A percentile compares a stretch with the other conserved stretches of the same genome.
Conservation (phyloP, 2,113 vertebrate genomes). For the Tragelaphus buxtoni region DNA sequence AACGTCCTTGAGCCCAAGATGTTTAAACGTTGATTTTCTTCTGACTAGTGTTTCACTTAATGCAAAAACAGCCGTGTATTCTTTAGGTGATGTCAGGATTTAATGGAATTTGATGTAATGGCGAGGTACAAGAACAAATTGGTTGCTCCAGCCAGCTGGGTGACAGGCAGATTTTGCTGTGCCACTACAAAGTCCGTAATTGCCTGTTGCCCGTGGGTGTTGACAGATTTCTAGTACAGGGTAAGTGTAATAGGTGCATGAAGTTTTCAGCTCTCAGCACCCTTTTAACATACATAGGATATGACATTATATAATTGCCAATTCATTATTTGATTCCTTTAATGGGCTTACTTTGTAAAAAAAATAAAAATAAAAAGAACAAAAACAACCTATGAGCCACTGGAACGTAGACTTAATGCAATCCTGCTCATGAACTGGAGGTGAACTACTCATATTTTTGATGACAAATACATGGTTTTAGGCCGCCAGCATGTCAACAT, state of each 20-base stretch:
- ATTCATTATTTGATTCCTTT: background rate
- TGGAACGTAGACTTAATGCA: background rate
- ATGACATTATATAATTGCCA: slow-evolving; percentile 4
- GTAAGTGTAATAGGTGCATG: background rate
- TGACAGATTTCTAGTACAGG: background rate
- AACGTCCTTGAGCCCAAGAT: background rate
- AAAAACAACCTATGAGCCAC: background rate
- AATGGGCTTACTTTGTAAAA: background rate
- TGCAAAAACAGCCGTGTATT: background rate
- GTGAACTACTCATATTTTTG: background rate
- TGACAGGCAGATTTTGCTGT: background rate
- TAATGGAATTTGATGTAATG: background rate
- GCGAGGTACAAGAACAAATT: background rate
- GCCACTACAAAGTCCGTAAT: background rate
- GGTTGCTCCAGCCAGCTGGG: background rate
- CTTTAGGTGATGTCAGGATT: background rate
- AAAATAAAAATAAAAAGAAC: background rate
- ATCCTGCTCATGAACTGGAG: background rate
- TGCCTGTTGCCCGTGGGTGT: background rate
- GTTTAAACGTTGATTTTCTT: background rate
- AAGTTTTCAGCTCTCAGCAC: background rate
- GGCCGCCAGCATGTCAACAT: background rate
- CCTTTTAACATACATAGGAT: background rate
- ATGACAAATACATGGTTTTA: background rate
- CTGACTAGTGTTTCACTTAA: slow-evolving; percentile 18